phyloP scores from a whole-genome alignment of 2,888 invertebrate genomes.

The Thelaira solivaga region DNA sequence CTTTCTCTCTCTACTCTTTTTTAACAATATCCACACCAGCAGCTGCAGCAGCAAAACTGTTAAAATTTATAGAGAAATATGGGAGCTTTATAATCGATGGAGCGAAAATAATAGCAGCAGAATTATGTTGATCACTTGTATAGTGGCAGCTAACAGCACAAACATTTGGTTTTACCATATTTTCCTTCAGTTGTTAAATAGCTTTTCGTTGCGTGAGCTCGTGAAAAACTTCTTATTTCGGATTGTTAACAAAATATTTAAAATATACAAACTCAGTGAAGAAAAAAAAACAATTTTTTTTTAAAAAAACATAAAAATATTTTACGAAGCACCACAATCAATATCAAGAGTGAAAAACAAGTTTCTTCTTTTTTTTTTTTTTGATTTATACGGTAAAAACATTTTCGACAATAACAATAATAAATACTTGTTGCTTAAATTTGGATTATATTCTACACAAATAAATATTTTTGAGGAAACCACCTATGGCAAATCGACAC shows the following conservation, averaged over 20 bases:
- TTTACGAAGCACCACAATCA: neutral
- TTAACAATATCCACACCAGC: too few relatives aligned
- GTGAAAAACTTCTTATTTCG: slow-evolving; percentile 5
- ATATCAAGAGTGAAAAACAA: slow-evolving; percentile 44
- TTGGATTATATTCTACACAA: slow-evolving; percentile 11
- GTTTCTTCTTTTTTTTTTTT: slow-evolving; percentile 46
- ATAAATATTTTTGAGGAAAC: slow-evolving; percentile 29
- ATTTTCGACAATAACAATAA: slow-evolving; percentile 40
- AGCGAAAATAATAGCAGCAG: slow-evolving; percentile 42
- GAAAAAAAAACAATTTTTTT: slow-evolving; percentile 14
- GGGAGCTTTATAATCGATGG: slow-evolving; percentile 52
- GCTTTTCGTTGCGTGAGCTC: slow-evolving; percentile 63
- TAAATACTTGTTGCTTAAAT: slow-evolving; percentile 15
- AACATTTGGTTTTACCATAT: slow-evolving; percentile 42
- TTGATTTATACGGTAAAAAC: slow-evolving; percentile 21
- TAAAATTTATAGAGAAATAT: neutral
- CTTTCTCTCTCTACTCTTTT: too few relatives aligned
- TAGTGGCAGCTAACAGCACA: slow-evolving; percentile 30
- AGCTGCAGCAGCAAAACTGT: slow-evolving; percentile 25
- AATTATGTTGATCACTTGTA: slow-evolving; percentile 37
- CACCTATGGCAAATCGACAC: slow-evolving; percentile 47
- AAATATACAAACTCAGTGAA: slow-evolving; percentile 19
- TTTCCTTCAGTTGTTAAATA: slow-evolving; percentile 62
- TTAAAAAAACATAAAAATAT: neutral
- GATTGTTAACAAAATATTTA: slow-evolving; percentile 1